Evolutionary conservation across 2,888 invertebrate species (phyloP), one percentile per base, ranked within the genome.

Genomic region (Brachyptera risi): DNA sequence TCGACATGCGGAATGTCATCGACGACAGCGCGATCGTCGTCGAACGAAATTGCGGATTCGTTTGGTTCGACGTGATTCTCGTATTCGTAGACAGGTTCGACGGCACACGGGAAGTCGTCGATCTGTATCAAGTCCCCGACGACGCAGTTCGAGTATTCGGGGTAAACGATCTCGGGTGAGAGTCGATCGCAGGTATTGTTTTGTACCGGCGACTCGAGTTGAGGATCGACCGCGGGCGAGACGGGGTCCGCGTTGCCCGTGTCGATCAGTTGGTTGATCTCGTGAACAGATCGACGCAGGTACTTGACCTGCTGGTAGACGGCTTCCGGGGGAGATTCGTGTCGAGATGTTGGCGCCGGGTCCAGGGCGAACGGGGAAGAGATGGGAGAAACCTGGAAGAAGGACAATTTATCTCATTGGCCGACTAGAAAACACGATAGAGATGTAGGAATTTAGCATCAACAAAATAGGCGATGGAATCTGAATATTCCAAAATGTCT

Each of bases 271-370:
- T 80, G 84, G 70, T 90, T 90, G 0, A 89, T 87, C 74, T 89
- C 88, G 47, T 87, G 84, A 40, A 89, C 84, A 21, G 87, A 87
- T 67, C 85, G 80, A 40, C 84, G 79, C 67, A 88, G 87, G 71
- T 87, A 85, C 68, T 88, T 88, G 0, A 90, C 88, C 78, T 89
- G 83, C 67, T 87, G 87, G 69, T 90, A 90, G 0, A 89, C 83
- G 58, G 80, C 80, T 1, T 77, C 54, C 17, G 54, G 54, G 13
- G 31, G 31, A 31, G 31, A 7, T 11, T 31, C 31, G 31, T 7
- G 31, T 7, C 31, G 31, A 31, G 7, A n/a, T n/a, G 31, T 5
- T 5, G 31, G 31, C 5, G 31, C 5, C 5, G 31, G 11, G 31
- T 31, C 31, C 7, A 5, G 31, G 31, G 7, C 31, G 31, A 31